Conservation (phyloP, 1,140 invertebrate genomes). For the Tetramorium parvispinum region DNA sequence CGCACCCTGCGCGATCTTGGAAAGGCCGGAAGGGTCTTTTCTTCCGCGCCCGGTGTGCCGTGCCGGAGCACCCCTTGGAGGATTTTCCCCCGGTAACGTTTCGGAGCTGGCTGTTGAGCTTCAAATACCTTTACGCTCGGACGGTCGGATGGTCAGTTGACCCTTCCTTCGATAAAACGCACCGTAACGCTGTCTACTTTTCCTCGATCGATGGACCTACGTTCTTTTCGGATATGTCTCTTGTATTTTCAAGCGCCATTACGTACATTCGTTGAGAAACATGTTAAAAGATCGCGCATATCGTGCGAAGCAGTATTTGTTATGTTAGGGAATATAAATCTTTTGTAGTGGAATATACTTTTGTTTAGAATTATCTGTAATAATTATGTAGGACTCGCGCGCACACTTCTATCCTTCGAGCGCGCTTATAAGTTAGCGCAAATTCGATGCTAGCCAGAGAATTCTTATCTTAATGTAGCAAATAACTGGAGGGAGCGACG, state of each 20-base stretch:
- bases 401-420: constrained; percentile 30
- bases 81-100: constrained; percentile 74
- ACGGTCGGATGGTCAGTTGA: constrained; percentile 76
- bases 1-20: constrained; percentile 77
- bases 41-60: constrained; percentile 65
- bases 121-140: constrained; percentile 85
- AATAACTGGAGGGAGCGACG: constrained; percentile 82
- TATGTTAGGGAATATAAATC: neutral
- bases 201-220: constrained; percentile 43
- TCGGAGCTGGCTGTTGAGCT: constrained; percentile 69
- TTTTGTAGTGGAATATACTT: neutral
- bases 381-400: neutral
- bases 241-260: neutral
- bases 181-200: constrained; percentile 55
- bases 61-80: constrained; percentile 77
- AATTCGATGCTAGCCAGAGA: constrained; percentile 75
- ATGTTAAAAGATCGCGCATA: neutral
- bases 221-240: neutral
- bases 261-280: neutral
- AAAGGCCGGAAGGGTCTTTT: constrained; percentile 75
- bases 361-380: constrained; percentile 37
- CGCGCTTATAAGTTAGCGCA: constrained; percentile 69
- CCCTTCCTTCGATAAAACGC: constrained; percentile 62
- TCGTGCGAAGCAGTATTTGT: neutral
- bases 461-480: constrained; percentile 85